Conservation (phyloP, 2,113 vertebrate genomes). For the Laticauda laticaudata region DNA sequence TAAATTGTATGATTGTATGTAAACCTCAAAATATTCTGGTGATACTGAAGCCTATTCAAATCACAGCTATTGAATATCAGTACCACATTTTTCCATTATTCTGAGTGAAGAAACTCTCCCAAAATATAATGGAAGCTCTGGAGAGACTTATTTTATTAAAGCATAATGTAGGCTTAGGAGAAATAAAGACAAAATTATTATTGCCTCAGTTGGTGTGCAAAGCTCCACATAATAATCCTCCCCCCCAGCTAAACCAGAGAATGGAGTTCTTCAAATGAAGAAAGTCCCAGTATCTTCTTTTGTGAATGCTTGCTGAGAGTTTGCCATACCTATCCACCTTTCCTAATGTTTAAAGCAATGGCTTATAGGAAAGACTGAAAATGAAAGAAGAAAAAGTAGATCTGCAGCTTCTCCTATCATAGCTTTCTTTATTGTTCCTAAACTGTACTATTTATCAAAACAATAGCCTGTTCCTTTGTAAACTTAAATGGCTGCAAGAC, state of each 20-base stretch:
- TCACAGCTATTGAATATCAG: not conserved
- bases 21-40: not conserved
- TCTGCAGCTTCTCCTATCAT: not conserved
- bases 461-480: constrained; percentile 30
- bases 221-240: not conserved
- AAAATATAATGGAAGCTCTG: not conserved
- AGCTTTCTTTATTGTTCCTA: constrained; percentile 10
- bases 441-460: constrained; percentile 28
- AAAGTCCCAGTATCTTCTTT: not conserved
- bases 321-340: not conserved
- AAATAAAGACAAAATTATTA: not conserved
- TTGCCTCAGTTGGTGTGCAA: not conserved
- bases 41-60: not conserved
- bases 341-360: not conserved
- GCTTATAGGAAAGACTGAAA: not conserved
- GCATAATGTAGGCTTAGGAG: not conserved
- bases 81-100: not conserved
- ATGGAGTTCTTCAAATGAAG: not conserved
- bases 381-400: not conserved
- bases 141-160: not conserved
- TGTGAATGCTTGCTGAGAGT: not conserved
- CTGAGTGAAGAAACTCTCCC: not conserved
- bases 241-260: not conserved
- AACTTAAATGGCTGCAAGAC: constrained; percentile 31
- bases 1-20: not conserved